These are phyloP conservation scores for Brachynemurus nebulosus DNA, from an alignment of 2,888 invertebrate species.

Conservation along the genomic window DNA sequence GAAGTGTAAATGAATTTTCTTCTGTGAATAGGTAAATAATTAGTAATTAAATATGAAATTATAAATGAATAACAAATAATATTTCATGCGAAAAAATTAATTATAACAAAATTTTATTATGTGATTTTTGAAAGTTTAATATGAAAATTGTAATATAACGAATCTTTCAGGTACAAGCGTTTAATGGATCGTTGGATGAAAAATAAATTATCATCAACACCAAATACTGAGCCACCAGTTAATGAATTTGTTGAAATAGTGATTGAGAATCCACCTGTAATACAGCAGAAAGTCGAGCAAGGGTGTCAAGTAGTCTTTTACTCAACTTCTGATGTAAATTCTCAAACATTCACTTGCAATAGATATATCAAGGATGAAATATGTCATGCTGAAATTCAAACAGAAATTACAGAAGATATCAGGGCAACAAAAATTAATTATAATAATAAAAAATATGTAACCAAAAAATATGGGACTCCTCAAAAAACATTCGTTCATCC, in stretches of 20 bases:
- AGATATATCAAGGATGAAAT: constrained; percentile 8
- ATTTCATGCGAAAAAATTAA: too few relatives aligned
- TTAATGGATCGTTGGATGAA: too few relatives aligned
- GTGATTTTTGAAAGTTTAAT: too few relatives aligned
- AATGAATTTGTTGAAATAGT: too few relatives aligned
- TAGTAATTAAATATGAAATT: too few relatives aligned
- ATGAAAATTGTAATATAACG: too few relatives aligned
- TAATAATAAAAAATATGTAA: constrained; percentile 7
- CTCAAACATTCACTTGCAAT: constrained; percentile 13
- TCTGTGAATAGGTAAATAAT: constrained; percentile 8
- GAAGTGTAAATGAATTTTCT: constrained; percentile 9
- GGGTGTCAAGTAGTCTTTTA: constrained; percentile 12
- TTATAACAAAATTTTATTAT: too few relatives aligned
- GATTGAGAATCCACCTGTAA: not conserved
- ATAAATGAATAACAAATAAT: too few relatives aligned
- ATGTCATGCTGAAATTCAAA: constrained; percentile 14
- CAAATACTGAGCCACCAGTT: too few relatives aligned
- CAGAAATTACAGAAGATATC: constrained; percentile 9
- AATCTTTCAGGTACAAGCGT: too few relatives aligned
- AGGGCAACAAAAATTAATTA: constrained; percentile 6
- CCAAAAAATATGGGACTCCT: constrained; percentile 11
- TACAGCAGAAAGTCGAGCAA: constrained; percentile 8
- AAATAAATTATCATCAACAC: too few relatives aligned
- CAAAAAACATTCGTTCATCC: constrained; percentile 7
- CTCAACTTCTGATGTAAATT: not conserved